A percentile compares a stretch with the other conserved stretches of the same genome.
Conservation (phyloP, 2,797 vertebrate species). For the Sebastes glaucus region DNA sequence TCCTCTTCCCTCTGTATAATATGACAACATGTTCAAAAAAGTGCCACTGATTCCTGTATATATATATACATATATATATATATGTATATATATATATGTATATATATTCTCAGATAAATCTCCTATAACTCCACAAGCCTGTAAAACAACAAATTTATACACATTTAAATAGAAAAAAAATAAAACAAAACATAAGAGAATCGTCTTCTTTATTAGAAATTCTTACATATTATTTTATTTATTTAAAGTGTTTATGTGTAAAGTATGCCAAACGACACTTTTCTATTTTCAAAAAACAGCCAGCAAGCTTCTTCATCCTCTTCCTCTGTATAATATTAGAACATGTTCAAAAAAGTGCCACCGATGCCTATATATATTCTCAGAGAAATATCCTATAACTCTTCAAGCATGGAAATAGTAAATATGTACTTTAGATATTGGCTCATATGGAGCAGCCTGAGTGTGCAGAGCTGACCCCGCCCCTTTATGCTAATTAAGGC, state of each 20-base stretch:
- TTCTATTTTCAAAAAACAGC: too few relatives aligned
- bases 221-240: too few relatives aligned
- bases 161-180: too few relatives aligned
- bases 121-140: constrained; percentile 80
- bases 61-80: too few relatives aligned
- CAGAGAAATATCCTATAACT: constrained; percentile 50
- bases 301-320: too few relatives aligned
- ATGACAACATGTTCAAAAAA: background rate
- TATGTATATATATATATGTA: background rate
- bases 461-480: constrained; percentile 82
- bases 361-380: background rate
- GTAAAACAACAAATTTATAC: constrained; percentile 8
- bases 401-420: constrained; percentile 86
- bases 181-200: too few relatives aligned
- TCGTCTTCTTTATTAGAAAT: too few relatives aligned
- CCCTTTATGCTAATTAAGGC: constrained; percentile 93
- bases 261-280: too few relatives aligned
- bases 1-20: too few relatives aligned
- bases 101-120: constrained; percentile 9
- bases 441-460: constrained; percentile 80
- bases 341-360: background rate
- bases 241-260: too few relatives aligned
- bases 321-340: too few relatives aligned
- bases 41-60: background rate
- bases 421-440: constrained; percentile 85